Percentiles rank a stretch among this genome's conserved stretches.
Conservation (phyloP, 1,140 invertebrate species). For the Chymomyza costata region DNA sequence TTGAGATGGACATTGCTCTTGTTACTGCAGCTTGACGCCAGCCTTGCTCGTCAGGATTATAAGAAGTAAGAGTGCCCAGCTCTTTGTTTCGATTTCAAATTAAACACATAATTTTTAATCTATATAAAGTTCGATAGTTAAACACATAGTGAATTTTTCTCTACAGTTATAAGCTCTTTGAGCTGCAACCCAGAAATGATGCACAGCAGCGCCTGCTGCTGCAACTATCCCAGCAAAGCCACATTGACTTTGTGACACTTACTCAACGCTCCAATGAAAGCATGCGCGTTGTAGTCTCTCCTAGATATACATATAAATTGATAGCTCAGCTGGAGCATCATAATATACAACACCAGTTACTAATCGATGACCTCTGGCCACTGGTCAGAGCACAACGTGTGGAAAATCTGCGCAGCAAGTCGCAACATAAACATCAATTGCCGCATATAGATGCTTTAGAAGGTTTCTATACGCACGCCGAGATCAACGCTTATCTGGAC, state of each 20-base stretch:
- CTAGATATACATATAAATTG: constrained; percentile 42
- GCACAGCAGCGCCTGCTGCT: constrained; percentile 13
- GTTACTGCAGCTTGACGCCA: constrained; percentile 13
- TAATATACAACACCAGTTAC: constrained; percentile 45
- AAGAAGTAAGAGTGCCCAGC: no score
- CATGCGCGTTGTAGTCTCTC: constrained; percentile 63
- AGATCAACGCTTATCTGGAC: constrained; percentile 78
- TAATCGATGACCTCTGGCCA: constrained; percentile 60
- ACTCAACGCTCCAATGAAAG: constrained; percentile 11
- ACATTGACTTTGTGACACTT: constrained; percentile 37
- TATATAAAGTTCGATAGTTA: no score
- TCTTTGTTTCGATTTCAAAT: no score
- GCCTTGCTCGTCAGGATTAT: constrained; percentile 52
- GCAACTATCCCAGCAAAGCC: constrained; percentile 14
- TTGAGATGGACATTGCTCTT: constrained; percentile 15
- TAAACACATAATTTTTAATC: no score
- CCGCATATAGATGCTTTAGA: constrained; percentile 43
- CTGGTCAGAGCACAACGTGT: constrained; percentile 30
- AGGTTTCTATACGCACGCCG: constrained; percentile 51
- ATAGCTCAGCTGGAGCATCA: constrained; percentile 25
- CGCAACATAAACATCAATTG: constrained; percentile 1
- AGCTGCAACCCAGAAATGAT: constrained; percentile 13
- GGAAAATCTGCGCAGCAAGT: constrained; percentile 34
- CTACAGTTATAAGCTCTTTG: constrained; percentile 34
- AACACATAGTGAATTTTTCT: neutral